Conservation (phyloP, 2,113 vertebrate species). For the Diadophis punctatus region DNA sequence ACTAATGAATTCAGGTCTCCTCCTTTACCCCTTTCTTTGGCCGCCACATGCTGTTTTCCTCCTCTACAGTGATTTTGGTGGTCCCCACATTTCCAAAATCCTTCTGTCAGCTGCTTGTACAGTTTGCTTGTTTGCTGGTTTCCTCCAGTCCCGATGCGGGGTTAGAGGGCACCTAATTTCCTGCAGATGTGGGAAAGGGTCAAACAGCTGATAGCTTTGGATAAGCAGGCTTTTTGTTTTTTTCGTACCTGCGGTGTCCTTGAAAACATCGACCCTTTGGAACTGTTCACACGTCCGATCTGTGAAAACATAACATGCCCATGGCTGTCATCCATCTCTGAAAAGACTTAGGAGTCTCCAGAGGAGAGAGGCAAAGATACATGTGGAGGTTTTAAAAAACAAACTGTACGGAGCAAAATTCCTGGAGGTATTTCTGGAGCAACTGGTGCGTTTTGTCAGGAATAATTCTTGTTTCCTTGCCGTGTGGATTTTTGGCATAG, state of each 20-base stretch:
- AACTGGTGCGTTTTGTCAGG: background rate
- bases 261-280: background rate
- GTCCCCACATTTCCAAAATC: background rate
- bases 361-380: background rate
- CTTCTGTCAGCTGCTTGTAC: conserved; percentile 43
- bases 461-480: background rate
- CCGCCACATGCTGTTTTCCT: background rate
- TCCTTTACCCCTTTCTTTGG: background rate
- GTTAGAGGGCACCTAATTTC: conserved; percentile 44
- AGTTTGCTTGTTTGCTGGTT: conserved; percentile 7
- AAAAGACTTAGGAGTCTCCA: background rate
- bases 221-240: conserved; percentile 15
- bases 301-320: background rate
- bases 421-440: background rate
- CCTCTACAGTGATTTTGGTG: background rate
- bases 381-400: background rate
- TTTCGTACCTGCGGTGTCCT: background rate
- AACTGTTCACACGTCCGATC: background rate
- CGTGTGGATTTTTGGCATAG: background rate
- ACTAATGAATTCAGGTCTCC: background rate
- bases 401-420: background rate
- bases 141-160: conserved; percentile 8
- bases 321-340: background rate
- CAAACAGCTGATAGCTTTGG: background rate
- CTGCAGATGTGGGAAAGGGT: conserved; percentile 35